phyloP scores from a whole-genome alignment of 2,113 vertebrate genomes.

The Poeciliopsis retropinna region DNA sequence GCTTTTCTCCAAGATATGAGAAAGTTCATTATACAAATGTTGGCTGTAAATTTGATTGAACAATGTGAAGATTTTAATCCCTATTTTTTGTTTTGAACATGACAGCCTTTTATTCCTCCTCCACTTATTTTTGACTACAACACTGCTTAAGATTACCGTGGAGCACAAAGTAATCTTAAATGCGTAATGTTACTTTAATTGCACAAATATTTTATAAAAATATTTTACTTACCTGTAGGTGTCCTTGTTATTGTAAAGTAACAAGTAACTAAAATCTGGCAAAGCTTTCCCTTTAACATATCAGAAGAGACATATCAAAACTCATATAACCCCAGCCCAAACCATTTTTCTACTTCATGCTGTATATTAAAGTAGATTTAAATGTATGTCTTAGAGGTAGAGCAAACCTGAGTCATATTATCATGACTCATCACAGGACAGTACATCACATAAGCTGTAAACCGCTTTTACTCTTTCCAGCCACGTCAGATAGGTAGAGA shows the following conservation, averaged over 20 bases:
- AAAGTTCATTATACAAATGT: neutral
- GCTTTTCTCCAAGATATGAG: no score
- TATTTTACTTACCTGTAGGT: neutral
- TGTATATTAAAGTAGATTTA: conserved; percentile 49
- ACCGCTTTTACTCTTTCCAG: conserved; percentile 66
- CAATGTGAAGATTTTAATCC: neutral
- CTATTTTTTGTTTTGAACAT: conserved; percentile 1
- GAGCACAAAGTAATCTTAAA: conserved; percentile 14
- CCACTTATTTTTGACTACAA: conserved; percentile 19
- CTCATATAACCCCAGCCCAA: conserved; percentile 46
- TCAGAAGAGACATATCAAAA: conserved; percentile 68
- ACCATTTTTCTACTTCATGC: conserved; percentile 59
- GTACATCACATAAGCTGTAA: conserved; percentile 62
- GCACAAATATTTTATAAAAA: neutral
- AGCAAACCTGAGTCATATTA: conserved; percentile 39
- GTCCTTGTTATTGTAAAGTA: conserved; percentile 2
- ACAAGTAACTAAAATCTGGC: conserved; percentile 41
- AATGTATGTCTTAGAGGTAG: conserved; percentile 39
- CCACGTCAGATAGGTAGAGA: conserved; percentile 62
- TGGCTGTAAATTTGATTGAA: neutral
- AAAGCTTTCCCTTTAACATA: conserved; percentile 65
- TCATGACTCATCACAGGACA: conserved; percentile 29
- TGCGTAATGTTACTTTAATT: neutral
- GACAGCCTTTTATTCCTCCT: neutral
- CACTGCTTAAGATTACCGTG: conserved; percentile 32